Base-by-base conservation (phyloP, 2,797 vertebrate species). In the Esox masquinongy region DNA sequence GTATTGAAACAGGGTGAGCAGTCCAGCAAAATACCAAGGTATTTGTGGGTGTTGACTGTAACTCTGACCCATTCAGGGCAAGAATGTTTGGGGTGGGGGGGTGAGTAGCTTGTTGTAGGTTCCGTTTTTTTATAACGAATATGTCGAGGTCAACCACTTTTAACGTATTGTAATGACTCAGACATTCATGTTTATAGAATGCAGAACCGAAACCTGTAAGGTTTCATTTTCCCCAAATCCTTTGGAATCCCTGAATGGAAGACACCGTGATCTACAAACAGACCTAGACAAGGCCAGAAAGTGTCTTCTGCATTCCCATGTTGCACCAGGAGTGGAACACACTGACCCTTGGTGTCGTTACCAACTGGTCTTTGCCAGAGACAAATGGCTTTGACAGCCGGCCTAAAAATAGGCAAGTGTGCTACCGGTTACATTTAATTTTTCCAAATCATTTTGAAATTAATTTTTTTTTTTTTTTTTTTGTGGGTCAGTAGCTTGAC, bases 351-450 rank as follows among this genome's bases (percentile, higher is more conserved):
- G 31, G 31, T 72, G 22, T 50, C 12, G 19, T 15, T 22, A 59
- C 47, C 72, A 73, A 59, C 36, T 64, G 59, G 56, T 73, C 72
- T 43, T 24, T 26, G 31, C 72, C 34, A 26, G 11, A 73, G 56
- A 73, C 72, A 73, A 34, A 63, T 73, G 72, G 72, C 56, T 47
- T 47, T 73, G 72, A 64, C 72, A 73, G 56, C 47, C n/a, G 15
- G 59, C 15, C 36, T 73, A 63, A 47, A 49, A 73, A 73, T 47
- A 63, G 36, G 5, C 34, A 26, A 8, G 68, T 14, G 8, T 17
- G 43, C 7, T 15, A 26, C 36, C 14, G 17, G 34, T 24, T 43
- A 31, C 11, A 63, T 24, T 24, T n/a, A 0, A 14, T n/a, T 73
- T 4, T 19, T 36, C 19, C 51, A 39, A 68, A 49, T 47, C 56